phyloP scores from a whole-genome alignment of 2,888 invertebrate genomes.

The Meandrusa payeni region DNA sequence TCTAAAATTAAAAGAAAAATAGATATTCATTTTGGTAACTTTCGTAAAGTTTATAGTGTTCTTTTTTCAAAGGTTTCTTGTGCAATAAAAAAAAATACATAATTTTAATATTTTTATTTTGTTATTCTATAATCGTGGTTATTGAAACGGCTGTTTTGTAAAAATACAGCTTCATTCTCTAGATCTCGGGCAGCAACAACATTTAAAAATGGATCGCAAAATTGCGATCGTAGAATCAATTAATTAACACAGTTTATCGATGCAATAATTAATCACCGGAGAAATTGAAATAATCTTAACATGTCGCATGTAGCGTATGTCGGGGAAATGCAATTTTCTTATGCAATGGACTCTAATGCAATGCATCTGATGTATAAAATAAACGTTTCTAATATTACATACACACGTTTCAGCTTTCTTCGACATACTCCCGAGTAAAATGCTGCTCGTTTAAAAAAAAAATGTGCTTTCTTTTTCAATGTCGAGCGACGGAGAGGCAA shows the following conservation, averaged over 20 bases:
- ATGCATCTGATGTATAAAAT: conserved; percentile 65
- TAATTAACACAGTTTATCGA: conserved; percentile 19
- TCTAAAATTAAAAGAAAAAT: no score
- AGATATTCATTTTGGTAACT: no score
- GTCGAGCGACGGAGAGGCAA: conserved; percentile 53
- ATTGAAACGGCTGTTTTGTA: no score
- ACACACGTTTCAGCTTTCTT: conserved; percentile 75
- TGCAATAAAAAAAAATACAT: no score
- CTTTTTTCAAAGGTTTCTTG: no score
- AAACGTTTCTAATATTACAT: conserved; percentile 76
- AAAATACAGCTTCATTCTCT: no score
- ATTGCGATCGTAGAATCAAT: conserved; percentile 6
- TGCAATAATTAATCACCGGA: conserved; percentile 21
- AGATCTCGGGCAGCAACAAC: no score
- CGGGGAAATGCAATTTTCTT: conserved; percentile 74
- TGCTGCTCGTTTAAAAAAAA: conserved; percentile 62
- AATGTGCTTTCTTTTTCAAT: conserved; percentile 79
- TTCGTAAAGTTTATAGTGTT: no score
- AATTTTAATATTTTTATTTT: no score
- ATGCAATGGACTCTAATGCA: conserved; percentile 69
- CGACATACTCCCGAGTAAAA: conserved; percentile 73
- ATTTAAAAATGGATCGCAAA: conserved; percentile 6
- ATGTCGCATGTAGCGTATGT: conserved; percentile 34
- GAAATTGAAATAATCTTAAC: conserved; percentile 21
- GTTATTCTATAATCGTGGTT: no score